phyloP scores from a whole-genome alignment of 1,140 invertebrate genomes.

The Heliconius hewitsoni region DNA sequence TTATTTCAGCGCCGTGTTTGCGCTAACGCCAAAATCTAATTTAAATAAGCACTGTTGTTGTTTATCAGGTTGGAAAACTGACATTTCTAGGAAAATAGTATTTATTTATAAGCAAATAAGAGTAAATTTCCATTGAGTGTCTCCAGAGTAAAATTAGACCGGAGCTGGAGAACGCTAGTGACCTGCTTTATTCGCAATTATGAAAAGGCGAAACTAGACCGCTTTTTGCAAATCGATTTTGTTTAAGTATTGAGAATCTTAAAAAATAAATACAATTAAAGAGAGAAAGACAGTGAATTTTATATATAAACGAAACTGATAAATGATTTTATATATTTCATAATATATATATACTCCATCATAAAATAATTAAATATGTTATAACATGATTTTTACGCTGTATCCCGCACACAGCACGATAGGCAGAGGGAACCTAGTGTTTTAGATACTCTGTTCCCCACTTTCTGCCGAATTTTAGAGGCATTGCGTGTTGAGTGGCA shows the following conservation, averaged over 20 bases:
- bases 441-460: no score
- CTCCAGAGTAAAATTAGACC: constrained; percentile 44
- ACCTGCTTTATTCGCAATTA: constrained; percentile 53
- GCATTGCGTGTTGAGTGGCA: no score
- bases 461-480: no score
- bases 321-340: not conserved
- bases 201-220: constrained; percentile 50
- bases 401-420: no score
- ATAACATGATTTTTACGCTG: not conserved
- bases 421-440: no score
- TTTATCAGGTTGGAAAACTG: constrained; percentile 43
- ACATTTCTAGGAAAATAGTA: constrained; percentile 18
- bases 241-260: constrained; percentile 27
- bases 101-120: constrained; percentile 38
- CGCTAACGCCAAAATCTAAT: constrained; percentile 53
- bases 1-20: constrained; percentile 46
- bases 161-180: constrained; percentile 43
- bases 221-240: constrained; percentile 49
- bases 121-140: constrained; percentile 31
- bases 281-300: no score
- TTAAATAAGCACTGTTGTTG: constrained; percentile 48
- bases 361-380: not conserved
- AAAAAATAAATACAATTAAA: not conserved
- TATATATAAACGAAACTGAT: not conserved
- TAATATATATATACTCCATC: no score